These are phyloP conservation scores for Cataglyphis hispanica DNA, from an alignment of 1,140 invertebrate species.

Conservation along the genomic window DNA sequence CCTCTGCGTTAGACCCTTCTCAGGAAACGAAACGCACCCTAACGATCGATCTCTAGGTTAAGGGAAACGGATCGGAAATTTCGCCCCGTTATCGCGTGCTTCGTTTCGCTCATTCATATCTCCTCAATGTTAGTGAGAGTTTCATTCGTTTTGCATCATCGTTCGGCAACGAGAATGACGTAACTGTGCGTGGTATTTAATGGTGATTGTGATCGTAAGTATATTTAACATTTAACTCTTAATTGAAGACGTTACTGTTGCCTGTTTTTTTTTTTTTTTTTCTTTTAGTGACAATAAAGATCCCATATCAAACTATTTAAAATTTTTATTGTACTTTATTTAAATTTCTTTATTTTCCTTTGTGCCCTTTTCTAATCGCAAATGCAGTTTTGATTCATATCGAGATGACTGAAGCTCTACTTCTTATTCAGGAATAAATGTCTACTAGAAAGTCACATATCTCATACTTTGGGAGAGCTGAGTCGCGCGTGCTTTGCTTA, in stretches of 20 bases:
- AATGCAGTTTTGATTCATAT: not conserved
- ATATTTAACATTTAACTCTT: not conserved
- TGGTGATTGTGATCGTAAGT: not conserved
- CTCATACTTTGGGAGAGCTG: not conserved
- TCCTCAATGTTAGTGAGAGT: slow-evolving; percentile 19
- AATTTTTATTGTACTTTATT: not conserved
- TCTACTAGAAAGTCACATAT: not conserved
- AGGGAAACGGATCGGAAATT: slow-evolving; percentile 61
- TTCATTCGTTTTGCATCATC: slow-evolving; percentile 50
- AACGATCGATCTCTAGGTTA: slow-evolving; percentile 70
- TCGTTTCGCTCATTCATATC: slow-evolving; percentile 38
- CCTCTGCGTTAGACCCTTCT: slow-evolving; percentile 46
- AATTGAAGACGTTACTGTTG: not conserved
- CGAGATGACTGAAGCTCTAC: not conserved
- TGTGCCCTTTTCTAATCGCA: not conserved
- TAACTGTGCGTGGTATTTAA: not conserved
- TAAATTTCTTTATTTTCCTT: not conserved
- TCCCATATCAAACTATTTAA: not conserved
- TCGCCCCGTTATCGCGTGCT: slow-evolving; percentile 60
- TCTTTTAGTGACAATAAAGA: not conserved
- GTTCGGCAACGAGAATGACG: slow-evolving; percentile 32
- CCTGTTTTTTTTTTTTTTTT: not conserved
- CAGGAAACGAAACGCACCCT: slow-evolving; percentile 61
- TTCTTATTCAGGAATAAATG: slow-evolving; percentile 6
- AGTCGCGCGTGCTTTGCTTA: slow-evolving; percentile 23